Percentiles rank a stretch among this genome's conserved stretches.
These are phyloP conservation scores for Sinocyclocheilus grahami DNA, from an alignment of 2,113 vertebrate genomes.

Conservation along the genomic window DNA sequence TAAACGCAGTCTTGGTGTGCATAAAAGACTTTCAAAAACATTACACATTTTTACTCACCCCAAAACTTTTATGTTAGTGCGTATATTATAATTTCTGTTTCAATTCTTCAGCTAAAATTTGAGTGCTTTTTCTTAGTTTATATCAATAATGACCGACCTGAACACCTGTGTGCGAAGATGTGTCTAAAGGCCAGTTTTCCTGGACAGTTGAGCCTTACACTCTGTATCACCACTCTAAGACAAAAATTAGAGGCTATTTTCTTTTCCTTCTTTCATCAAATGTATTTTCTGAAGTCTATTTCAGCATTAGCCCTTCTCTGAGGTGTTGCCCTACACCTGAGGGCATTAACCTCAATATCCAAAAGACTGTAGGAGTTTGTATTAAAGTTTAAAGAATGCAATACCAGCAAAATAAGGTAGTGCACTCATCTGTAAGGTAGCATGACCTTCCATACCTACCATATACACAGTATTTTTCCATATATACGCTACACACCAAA, in stretches of 20 bases:
- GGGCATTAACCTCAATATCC: constrained; percentile 45
- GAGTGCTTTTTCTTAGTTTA: neutral
- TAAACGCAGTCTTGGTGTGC: neutral
- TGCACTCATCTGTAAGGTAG: neutral
- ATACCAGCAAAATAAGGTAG: constrained; percentile 18
- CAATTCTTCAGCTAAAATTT: neutral
- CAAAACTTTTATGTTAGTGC: neutral
- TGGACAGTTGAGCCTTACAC: neutral
- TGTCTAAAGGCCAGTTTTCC: neutral
- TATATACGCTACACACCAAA: neutral
- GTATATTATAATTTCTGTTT: neutral
- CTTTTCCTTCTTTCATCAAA: neutral
- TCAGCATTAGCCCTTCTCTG: neutral
- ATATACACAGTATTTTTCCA: neutral
- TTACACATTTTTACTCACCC: neutral
- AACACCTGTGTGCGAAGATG: neutral
- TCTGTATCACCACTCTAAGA: neutral
- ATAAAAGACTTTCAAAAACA: neutral
- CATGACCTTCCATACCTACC: neutral
- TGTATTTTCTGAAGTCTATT: neutral
- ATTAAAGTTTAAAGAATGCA: constrained; percentile 30
- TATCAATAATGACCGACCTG: neutral
- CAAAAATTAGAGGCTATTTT: constrained; percentile 4
- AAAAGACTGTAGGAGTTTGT: constrained; percentile 31
- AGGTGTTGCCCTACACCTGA: constrained; percentile 7